A percentile compares a stretch with the other conserved stretches of the same genome.
Conservation (phyloP, 2,888 invertebrate genomes). For the Aphidius colemani region DNA sequence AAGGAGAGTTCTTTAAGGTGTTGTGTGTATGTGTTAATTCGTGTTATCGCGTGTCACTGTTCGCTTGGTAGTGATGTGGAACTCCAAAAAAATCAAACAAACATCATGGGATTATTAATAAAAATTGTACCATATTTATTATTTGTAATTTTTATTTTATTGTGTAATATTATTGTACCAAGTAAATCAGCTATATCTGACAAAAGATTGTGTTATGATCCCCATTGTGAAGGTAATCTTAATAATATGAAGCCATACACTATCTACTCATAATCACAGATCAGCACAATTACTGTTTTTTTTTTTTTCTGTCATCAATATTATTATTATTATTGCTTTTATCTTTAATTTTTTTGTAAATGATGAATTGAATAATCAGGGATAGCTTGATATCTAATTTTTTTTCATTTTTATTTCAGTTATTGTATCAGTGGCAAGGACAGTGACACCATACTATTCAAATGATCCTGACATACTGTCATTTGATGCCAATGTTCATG, state of each 20-base stretch:
- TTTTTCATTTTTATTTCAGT: constrained; percentile 57
- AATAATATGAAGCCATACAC: constrained; percentile 49
- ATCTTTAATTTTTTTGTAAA: neutral
- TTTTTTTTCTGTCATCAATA: constrained; percentile 45
- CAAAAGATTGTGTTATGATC: constrained; percentile 73
- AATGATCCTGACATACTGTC: constrained; percentile 66
- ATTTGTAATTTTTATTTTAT: constrained; percentile 41
- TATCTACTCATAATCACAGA: constrained; percentile 38
- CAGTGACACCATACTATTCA: constrained; percentile 65
- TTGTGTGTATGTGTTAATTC: neutral
- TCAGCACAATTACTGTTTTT: constrained; percentile 36
- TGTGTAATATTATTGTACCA: constrained; percentile 38
- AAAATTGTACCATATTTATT: constrained; percentile 38
- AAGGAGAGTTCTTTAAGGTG: too few relatives aligned
- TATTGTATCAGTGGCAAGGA: constrained; percentile 69
- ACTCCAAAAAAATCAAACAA: constrained; percentile 45
- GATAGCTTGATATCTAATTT: too few relatives aligned
- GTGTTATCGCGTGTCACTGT: constrained; percentile 10
- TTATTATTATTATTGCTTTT: constrained; percentile 35
- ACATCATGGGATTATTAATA: constrained; percentile 51
- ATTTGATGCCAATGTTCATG: constrained; percentile 65
- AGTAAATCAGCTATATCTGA: constrained; percentile 63
- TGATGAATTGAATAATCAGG: too few relatives aligned
- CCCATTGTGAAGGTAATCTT: constrained; percentile 69
- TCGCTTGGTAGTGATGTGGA: constrained; percentile 53